Evolutionary conservation across 2,797 vertebrate genomes (phyloP).

Genomic region (Tangara arthus): DNA sequence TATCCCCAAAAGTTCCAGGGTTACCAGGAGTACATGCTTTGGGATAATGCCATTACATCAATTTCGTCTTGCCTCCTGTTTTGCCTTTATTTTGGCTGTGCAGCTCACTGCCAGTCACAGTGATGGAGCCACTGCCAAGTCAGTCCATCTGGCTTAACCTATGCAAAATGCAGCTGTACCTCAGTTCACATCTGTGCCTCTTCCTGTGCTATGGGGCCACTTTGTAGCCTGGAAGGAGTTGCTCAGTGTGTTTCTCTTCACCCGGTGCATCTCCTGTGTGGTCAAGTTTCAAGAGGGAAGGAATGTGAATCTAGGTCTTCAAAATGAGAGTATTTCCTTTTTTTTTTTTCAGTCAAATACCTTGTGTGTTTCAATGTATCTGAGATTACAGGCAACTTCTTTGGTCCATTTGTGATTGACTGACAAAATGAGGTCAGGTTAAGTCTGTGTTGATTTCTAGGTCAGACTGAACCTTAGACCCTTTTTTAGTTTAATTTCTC

Average conservation of each 20-base stretch:
- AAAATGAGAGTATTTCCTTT: background rate
- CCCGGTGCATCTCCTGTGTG: background rate
- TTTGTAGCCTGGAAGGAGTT: background rate
- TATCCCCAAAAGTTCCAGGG: background rate
- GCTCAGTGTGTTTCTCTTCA: rapidly evolving
- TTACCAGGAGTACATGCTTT: background rate
- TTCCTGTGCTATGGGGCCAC: rapidly evolving
- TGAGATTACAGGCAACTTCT: background rate
- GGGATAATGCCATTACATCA: background rate
- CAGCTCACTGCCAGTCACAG: background rate
- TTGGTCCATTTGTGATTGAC: background rate
- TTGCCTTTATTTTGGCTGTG: background rate
- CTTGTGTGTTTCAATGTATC: background rate
- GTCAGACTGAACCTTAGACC: background rate
- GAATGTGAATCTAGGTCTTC: background rate
- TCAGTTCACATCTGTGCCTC: background rate
- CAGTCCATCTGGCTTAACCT: background rate
- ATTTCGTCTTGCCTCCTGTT: background rate
- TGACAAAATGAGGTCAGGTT: background rate
- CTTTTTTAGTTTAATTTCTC: background rate
- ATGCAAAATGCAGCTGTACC: background rate
- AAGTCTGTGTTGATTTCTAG: background rate
- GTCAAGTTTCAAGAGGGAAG: background rate
- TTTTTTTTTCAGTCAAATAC: background rate
- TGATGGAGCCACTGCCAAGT: background rate